phyloP scores from a whole-genome alignment of 2,113 vertebrate genomes.

The Mus pahari region DNA sequence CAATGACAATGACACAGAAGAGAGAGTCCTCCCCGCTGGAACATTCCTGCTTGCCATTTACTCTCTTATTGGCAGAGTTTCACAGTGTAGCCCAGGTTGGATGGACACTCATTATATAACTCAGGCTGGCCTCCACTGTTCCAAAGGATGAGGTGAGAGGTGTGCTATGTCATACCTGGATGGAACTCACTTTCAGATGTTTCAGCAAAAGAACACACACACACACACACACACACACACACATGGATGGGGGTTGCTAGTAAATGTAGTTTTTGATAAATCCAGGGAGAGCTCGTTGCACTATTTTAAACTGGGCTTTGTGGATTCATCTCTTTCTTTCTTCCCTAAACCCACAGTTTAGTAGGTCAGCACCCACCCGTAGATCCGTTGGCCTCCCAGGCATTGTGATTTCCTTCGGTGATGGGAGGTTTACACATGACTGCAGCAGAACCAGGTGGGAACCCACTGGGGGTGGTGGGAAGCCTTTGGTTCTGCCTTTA shows the following conservation, averaged over 20 bases:
- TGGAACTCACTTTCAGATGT: constrained; percentile 8
- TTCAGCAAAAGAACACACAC: neutral
- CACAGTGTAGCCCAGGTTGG: neutral
- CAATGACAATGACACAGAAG: neutral
- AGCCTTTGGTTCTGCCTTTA: neutral
- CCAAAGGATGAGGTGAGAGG: neutral
- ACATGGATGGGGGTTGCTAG: neutral
- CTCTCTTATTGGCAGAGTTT: neutral
- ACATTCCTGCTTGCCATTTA: neutral
- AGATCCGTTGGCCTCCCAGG: neutral
- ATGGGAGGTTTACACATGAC: neutral
- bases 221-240: neutral
- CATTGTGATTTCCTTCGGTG: neutral
- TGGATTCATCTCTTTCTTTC: neutral
- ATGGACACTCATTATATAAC: neutral
- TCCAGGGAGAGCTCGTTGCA: neutral
- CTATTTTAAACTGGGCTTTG: neutral
- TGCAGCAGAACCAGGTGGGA: neutral
- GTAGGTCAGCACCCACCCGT: neutral
- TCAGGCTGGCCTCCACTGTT: neutral
- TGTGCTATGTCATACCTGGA: neutral
- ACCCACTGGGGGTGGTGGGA: neutral
- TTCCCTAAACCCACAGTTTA: neutral
- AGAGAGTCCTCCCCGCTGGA: neutral
- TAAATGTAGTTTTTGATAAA: neutral